A percentile compares a stretch with the other conserved stretches of the same genome.
phyloP scores from a whole-genome alignment of 2,797 vertebrate species.

The Hydrophis major region DNA sequence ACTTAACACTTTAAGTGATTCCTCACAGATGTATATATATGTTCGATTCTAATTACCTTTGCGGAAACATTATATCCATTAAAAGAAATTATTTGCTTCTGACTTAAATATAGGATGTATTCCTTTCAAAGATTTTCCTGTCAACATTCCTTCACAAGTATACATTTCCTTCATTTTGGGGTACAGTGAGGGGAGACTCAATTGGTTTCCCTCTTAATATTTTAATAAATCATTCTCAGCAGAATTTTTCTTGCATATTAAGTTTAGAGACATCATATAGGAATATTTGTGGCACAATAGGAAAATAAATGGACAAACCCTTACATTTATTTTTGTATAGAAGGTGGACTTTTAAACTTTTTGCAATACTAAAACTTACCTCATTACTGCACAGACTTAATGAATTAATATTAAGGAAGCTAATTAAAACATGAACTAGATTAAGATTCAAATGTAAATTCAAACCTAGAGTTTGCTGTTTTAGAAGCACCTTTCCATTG shows the following conservation, averaged over 20 bases:
- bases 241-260: not conserved
- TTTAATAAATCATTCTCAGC: not conserved
- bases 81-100: conserved; percentile 47
- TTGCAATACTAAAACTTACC: not conserved
- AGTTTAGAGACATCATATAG: not conserved
- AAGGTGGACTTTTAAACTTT: not conserved
- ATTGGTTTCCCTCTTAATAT: conserved; percentile 14
- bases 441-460: not conserved
- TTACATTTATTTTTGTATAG: not conserved
- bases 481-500: not conserved
- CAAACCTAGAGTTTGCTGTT: not conserved
- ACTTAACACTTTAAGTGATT: conserved; percentile 40
- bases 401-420: not conserved
- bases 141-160: conserved; percentile 22
- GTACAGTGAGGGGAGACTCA: not conserved
- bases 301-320: not conserved
- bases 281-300: not conserved
- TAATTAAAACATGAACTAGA: not conserved
- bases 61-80: conserved; percentile 38
- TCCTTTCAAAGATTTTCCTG: conserved; percentile 42
- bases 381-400: not conserved
- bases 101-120: conserved; percentile 37
- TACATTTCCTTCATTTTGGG: conserved; percentile 40
- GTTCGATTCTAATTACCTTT: conserved; percentile 43
- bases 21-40: conserved; percentile 24